Evolutionary conservation across 2,888 invertebrate species (phyloP).

Genomic region (Ischnus inquisitorius): DNA sequence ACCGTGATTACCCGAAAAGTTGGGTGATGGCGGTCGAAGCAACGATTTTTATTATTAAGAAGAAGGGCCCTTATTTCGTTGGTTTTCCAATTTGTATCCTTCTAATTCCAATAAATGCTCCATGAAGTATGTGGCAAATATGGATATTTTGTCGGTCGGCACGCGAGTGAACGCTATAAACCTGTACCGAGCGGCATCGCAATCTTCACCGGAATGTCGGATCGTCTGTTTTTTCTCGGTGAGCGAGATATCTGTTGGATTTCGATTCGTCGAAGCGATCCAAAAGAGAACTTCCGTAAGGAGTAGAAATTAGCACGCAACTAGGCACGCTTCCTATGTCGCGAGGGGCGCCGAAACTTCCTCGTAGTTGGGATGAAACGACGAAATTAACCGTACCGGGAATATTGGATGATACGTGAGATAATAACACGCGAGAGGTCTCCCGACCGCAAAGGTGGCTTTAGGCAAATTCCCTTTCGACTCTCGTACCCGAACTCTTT

Average conservation of each 20-base stretch:
- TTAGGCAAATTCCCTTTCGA: conserved; percentile 39
- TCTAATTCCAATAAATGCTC: no score
- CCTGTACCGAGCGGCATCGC: no score
- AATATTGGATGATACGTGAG: conserved; percentile 62
- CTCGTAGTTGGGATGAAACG: conserved; percentile 53
- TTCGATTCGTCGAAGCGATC: background rate
- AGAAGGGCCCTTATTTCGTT: no score
- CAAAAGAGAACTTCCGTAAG: background rate
- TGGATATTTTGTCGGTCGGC: no score
- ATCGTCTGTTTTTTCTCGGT: no score
- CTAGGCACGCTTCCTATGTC: conserved; percentile 69
- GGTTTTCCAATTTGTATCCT: no score
- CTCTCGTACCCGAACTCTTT: conserved; percentile 10
- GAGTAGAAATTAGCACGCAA: conserved; percentile 59
- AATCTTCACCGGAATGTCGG: conserved; percentile 40
- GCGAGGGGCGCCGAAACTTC: conserved; percentile 31
- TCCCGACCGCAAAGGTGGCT: conserved; percentile 2
- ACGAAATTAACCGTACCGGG: conserved; percentile 75
- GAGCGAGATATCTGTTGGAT: no score
- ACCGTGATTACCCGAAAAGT: no score
- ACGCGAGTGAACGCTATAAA: no score
- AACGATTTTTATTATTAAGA: no score
- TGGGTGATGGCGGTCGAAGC: no score
- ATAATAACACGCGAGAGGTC: background rate
- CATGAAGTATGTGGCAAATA: no score